Evolutionary conservation across 2,797 vertebrate genomes (phyloP).

Genomic region (Coreius guichenoti): DNA sequence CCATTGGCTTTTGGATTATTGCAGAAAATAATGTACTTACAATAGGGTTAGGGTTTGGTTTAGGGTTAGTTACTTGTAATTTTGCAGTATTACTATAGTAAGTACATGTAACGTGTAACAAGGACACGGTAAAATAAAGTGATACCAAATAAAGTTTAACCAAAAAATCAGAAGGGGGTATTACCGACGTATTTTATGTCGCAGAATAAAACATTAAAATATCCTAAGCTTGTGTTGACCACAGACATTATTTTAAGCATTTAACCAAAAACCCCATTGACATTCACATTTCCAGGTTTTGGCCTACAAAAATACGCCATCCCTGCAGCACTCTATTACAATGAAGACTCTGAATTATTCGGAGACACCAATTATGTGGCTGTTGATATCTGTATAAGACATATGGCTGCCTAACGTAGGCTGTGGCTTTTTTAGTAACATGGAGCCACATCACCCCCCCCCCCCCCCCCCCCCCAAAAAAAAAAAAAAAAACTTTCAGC

Average conservation of each 20-base stretch:
- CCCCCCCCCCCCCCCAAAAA: no score
- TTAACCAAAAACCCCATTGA: background rate
- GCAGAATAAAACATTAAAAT: background rate
- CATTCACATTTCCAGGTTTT: background rate
- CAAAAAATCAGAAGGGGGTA: background rate
- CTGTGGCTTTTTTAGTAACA: slow-evolving; percentile 17
- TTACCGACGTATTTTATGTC: background rate
- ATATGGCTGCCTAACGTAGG: slow-evolving; percentile 24
- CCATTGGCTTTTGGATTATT: background rate
- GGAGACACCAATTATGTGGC: slow-evolving; percentile 7
- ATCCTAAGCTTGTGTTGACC: background rate
- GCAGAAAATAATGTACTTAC: background rate
- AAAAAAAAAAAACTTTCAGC: background rate
- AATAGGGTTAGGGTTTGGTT: no score
- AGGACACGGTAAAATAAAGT: no score
- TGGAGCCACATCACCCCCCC: slow-evolving; percentile 8
- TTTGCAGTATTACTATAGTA: no score
- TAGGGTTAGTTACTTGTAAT: no score
- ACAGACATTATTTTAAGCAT: background rate
- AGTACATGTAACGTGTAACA: no score
- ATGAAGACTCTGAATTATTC: background rate
- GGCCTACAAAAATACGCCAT: background rate
- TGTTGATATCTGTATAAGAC: slow-evolving; percentile 29
- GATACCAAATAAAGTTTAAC: background rate
- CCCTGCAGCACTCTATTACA: slow-evolving; percentile 5